Base-by-base conservation (phyloP, 2,888 invertebrate genomes). In the Eulithis testata region DNA sequence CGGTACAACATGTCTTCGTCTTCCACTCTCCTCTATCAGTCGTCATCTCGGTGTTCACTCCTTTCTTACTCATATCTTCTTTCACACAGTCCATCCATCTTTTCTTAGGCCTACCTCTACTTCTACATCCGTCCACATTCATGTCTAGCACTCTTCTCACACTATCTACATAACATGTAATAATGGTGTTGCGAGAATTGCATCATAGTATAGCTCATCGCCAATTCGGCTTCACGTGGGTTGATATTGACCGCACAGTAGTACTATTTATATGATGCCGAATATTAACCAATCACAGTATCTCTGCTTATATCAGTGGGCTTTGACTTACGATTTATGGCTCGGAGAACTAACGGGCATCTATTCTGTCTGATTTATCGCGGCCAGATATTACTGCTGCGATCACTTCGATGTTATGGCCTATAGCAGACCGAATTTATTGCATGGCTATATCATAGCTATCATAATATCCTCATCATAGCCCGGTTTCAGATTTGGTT, bases 361-460 rank as follows among this genome's bases (percentile, higher is more conserved):
- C 57, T 63, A 51, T 67, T 64, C 60, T 51, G 9, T 47, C 63
- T 68, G 70, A 70, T 72, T 70, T 69, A 72, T 52, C 60, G 51
- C 57, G 49, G 60, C 61, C 62, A 56, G 68, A 56, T 65, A 55
- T 44, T 55, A 44, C 56, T 58, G 55, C 62, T 66, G 65, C 59
- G 65, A 62, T 68, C 58, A 56, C 60, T 70, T 56, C 55, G 50
- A 36, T 60, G 9, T 63, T 44, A 21, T 45, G 12, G 27, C 12
- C 3, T 31, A 47, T 51, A 4, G 4, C 37, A 40, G 9, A 37
- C 45, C n/a, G 31, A 53, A 54, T 60, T 36, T 36, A 62, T 62
- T 3, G 9, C 21, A 21, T 21, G 21, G 5, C 5, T 8, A 5
- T 11, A 11, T 11, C n/a, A 44, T 44, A 44, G 44, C 44, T n/a